A percentile compares a stretch with the other conserved stretches of the same genome.
phyloP scores from a whole-genome alignment of 2,888 invertebrate genomes.

The Keiferia lycopersicella region DNA sequence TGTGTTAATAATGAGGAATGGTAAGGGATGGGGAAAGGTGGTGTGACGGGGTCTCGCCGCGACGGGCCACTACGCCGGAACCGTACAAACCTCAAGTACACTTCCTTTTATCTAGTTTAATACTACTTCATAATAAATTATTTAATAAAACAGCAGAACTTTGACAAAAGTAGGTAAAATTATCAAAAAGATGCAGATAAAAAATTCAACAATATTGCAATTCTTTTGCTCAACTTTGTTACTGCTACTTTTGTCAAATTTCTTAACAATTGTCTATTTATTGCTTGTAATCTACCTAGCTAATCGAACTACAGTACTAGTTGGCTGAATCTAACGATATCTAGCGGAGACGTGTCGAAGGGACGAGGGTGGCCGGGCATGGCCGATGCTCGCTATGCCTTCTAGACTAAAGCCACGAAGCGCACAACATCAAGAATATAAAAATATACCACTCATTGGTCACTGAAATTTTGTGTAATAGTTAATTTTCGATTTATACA shows the following conservation, averaged over 20 bases:
- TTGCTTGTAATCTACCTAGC: slow-evolving; percentile 73
- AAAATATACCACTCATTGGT: slow-evolving; percentile 46
- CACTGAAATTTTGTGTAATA: slow-evolving; percentile 33
- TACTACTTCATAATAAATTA: slow-evolving; percentile 51
- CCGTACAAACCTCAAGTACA: slow-evolving; percentile 56
- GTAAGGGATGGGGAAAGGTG: too few relatives aligned
- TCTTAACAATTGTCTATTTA: slow-evolving; percentile 68
- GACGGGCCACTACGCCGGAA: slow-evolving; percentile 12
- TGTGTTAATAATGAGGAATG: neutral
- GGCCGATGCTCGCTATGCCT: slow-evolving; percentile 39
- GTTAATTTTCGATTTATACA: slow-evolving; percentile 24
- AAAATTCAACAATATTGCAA: slow-evolving; percentile 41
- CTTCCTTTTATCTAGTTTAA: slow-evolving; percentile 50
- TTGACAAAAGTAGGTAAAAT: slow-evolving; percentile 63
- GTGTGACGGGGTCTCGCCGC: neutral
- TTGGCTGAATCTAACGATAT: slow-evolving; percentile 28
- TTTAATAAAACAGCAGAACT: slow-evolving; percentile 56
- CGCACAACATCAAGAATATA: slow-evolving; percentile 53
- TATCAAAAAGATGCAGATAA: slow-evolving; percentile 48
- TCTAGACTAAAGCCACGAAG: slow-evolving; percentile 48
- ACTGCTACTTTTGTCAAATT: slow-evolving; percentile 64
- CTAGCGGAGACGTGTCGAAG: slow-evolving; percentile 28
- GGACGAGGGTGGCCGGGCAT: neutral
- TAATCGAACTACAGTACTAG: slow-evolving; percentile 42
- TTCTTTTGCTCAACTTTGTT: slow-evolving; percentile 32